phyloP scores from a whole-genome alignment of 2,113 vertebrate genomes.

The Myotis lucifugus region DNA sequence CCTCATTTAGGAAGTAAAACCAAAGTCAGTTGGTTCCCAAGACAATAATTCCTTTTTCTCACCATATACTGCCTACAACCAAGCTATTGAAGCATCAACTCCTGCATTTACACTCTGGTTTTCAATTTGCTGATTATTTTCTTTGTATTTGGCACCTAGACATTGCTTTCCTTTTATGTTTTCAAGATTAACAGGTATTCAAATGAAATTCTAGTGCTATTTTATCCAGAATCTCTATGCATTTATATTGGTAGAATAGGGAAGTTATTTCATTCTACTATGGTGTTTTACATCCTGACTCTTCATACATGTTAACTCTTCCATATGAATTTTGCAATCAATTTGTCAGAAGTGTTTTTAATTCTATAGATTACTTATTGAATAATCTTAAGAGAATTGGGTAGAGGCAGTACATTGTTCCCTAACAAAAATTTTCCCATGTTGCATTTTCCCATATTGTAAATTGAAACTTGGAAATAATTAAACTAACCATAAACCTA shows the following conservation, averaged over 20 bases:
- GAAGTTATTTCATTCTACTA: background rate
- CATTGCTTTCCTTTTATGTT: background rate
- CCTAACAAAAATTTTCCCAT: background rate
- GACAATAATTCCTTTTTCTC: background rate
- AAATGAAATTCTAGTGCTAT: background rate
- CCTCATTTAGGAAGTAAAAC: background rate
- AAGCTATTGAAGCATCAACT: background rate
- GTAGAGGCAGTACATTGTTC: background rate
- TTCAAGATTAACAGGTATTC: background rate
- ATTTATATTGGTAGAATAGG: background rate
- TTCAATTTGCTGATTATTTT: background rate
- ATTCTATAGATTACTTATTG: background rate
- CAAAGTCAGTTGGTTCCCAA: background rate
- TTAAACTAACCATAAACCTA: background rate
- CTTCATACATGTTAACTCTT: background rate
- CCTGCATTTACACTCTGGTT: background rate
- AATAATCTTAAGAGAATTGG: background rate
- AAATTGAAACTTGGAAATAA: background rate
- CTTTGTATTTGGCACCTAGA: background rate
- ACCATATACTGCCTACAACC: background rate
- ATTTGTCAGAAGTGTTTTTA: background rate
- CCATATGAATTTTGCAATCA: background rate
- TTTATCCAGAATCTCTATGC: background rate
- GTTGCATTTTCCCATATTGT: background rate
- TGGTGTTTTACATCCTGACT: background rate